phyloP scores from a whole-genome alignment of 2,113 vertebrate genomes.

The Cyphomyrus plagiostoma region DNA sequence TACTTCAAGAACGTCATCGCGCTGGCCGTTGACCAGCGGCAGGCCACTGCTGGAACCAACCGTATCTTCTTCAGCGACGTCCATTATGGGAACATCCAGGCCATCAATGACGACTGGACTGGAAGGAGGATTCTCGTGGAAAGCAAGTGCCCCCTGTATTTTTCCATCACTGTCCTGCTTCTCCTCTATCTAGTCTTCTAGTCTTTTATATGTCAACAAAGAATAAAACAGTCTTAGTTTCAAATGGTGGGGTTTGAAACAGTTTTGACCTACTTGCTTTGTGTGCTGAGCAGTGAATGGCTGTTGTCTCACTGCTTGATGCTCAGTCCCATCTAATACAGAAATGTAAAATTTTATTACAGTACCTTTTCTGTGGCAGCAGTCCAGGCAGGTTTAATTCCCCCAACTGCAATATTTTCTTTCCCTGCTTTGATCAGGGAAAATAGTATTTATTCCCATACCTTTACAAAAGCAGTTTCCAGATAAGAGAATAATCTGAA shows the following conservation, averaged over 20 bases:
- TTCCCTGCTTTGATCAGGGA: constrained; percentile 1
- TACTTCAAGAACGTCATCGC: constrained; percentile 93
- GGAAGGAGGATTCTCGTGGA: constrained; percentile 77
- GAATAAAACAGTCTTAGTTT: too few species aligned
- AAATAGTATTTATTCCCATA: neutral
- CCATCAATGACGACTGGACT: constrained; percentile 92
- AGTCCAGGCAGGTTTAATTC: neutral
- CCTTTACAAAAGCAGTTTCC: neutral
- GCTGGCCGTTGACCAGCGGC: constrained; percentile 84
- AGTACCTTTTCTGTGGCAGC: neutral
- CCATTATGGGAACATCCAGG: constrained; percentile 94
- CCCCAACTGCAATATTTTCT: neutral
- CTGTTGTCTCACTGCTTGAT: neutral
- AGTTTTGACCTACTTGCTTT: neutral
- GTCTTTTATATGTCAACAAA: neutral
- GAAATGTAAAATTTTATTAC: neutral
- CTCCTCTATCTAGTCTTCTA: neutral
- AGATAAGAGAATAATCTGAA: neutral
- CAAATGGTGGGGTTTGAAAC: neutral
- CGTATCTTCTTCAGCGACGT: constrained; percentile 96
- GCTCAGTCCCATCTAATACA: neutral
- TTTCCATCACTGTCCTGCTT: neutral
- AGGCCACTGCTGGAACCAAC: constrained; percentile 71
- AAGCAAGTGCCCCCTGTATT: constrained; percentile 68
- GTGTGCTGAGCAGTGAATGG: neutral